Conservation (phyloP, 2,888 invertebrate genomes). For the Leptinotarsa rubiginosa region DNA sequence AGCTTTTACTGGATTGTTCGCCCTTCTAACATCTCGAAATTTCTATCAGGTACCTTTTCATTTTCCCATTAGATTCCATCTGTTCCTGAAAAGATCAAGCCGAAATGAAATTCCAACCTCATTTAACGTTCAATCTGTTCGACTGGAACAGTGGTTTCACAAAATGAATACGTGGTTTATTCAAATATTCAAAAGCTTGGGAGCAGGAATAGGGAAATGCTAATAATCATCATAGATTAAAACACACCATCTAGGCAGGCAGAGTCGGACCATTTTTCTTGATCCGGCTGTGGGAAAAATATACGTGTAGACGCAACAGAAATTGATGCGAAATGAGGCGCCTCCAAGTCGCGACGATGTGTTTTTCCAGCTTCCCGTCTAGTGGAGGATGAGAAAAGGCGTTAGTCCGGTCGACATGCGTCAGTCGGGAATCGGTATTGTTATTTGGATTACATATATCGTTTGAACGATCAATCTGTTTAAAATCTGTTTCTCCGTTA, state of each 20-base stretch:
- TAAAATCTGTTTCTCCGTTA: no score
- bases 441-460: no score
- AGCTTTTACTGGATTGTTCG: background rate
- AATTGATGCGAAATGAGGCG: constrained; percentile 50
- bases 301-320: constrained; percentile 43
- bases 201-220: background rate
- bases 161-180: constrained; percentile 10
- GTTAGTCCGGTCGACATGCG: background rate
- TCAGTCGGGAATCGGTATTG: no score
- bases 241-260: background rate
- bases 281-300: background rate
- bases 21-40: background rate
- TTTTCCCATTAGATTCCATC: background rate
- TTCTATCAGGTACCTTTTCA: background rate
- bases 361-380: constrained; percentile 22
- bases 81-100: background rate
- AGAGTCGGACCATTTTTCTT: background rate
- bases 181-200: constrained; percentile 1
- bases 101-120: constrained; percentile 1
- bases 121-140: constrained; percentile 9
- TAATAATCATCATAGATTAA: background rate
- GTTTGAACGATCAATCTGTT: no score
- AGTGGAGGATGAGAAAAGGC: background rate
- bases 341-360: constrained; percentile 52
- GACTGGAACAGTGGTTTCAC: background rate